Evolutionary conservation across 1,140 invertebrate genomes (phyloP).

Genomic region (Maniola jurtina): DNA sequence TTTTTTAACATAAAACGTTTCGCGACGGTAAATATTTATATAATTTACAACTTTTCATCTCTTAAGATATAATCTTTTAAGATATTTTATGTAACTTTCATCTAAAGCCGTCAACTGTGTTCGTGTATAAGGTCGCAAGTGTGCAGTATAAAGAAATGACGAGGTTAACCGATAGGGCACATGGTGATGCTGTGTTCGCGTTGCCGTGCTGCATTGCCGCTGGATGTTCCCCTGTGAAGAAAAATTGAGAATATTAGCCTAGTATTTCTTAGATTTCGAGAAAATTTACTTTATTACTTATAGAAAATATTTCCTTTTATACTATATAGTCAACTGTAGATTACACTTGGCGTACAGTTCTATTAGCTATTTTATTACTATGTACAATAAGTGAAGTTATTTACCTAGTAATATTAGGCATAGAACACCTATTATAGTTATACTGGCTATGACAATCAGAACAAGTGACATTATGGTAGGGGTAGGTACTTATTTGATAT

Average conservation of each 20-base stretch:
- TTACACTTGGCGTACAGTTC: too few relatives aligned
- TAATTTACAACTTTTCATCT: slow-evolving; percentile 1
- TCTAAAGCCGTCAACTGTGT: slow-evolving; percentile 70
- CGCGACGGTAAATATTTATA: neutral
- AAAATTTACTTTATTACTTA: too few relatives aligned
- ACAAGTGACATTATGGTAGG: too few relatives aligned
- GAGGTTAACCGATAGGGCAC: slow-evolving; percentile 72
- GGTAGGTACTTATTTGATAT: too few relatives aligned
- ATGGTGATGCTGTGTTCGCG: slow-evolving; percentile 73
- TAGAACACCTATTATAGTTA: too few relatives aligned
- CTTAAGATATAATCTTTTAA: neutral
- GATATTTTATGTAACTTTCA: slow-evolving; percentile 64
- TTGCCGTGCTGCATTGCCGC: slow-evolving; percentile 91
- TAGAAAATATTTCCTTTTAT: too few relatives aligned
- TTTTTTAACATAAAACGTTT: slow-evolving; percentile 1
- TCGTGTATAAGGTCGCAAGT: slow-evolving; percentile 69
- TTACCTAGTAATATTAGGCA: too few relatives aligned
- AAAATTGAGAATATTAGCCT: slow-evolving; percentile 25
- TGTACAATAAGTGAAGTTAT: too few relatives aligned
- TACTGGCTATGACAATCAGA: too few relatives aligned
- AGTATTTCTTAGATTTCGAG: too few relatives aligned
- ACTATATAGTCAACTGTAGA: too few relatives aligned
- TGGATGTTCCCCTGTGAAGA: slow-evolving; percentile 87
- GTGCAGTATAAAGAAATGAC: slow-evolving; percentile 75
- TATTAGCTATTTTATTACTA: too few relatives aligned